Conservation (phyloP, 2,888 invertebrate genomes). For the Chrysomela aeneicollis region DNA sequence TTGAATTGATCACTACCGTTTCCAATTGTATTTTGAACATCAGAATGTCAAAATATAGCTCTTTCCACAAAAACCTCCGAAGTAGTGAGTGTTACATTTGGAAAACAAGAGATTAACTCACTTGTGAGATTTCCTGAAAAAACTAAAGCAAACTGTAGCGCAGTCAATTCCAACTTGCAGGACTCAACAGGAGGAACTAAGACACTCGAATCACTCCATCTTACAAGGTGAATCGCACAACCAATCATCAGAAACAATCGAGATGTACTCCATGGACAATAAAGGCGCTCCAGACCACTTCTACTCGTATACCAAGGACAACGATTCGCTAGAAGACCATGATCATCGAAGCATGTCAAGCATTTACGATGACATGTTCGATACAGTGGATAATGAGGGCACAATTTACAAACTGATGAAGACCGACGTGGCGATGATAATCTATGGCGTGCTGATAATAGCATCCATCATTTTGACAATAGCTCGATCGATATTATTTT, state of each 20-base stretch:
- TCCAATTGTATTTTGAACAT: no score
- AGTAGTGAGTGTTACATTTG: no score
- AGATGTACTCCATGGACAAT: background rate
- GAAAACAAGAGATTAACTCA: no score
- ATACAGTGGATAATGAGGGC: background rate
- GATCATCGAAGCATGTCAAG: background rate
- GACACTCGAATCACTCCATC: conserved; percentile 23
- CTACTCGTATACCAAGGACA: background rate
- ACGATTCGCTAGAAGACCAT: no score
- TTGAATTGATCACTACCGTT: no score
- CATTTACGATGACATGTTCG: conserved; percentile 17
- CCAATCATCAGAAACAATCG: conserved; percentile 1
- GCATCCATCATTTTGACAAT: conserved; percentile 68
- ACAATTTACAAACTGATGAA: conserved; percentile 28
- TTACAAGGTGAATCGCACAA: background rate
- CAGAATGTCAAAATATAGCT: no score
- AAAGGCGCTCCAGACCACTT: background rate
- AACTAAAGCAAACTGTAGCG: no score
- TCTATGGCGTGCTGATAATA: conserved; percentile 68
- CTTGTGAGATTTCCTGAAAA: no score
- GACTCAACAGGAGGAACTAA: conserved; percentile 51
- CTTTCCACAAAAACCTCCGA: no score
- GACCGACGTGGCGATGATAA: conserved; percentile 46
- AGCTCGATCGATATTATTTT: conserved; percentile 73
- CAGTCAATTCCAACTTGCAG: no score